These are phyloP conservation scores for Onychostoma macrolepis DNA, from an alignment of 2,113 vertebrate genomes.

Conservation along the genomic window DNA sequence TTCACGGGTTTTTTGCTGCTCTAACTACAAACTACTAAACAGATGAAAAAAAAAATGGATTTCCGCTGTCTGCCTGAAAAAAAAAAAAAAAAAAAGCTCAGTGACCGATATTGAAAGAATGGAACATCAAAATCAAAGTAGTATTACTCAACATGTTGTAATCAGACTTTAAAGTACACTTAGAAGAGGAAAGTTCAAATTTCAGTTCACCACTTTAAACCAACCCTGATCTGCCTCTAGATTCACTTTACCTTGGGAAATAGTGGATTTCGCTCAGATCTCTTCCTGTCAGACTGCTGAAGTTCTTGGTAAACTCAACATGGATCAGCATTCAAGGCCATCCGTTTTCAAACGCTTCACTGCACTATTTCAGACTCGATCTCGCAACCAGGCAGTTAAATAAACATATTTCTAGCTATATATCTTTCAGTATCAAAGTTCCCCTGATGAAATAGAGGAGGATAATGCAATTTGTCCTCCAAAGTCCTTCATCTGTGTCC, in stretches of 20 bases:
- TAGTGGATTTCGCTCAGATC: slow-evolving; percentile 27
- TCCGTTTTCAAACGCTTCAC: neutral
- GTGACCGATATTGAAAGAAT: neutral
- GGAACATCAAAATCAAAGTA: neutral
- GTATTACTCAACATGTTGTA: neutral
- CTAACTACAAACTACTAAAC: neutral
- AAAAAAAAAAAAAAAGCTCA: neutral
- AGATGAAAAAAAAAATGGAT: neutral
- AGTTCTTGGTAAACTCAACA: slow-evolving; percentile 10
- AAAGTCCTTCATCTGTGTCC: neutral
- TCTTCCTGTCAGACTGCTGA: slow-evolving; percentile 42
- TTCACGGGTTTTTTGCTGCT: neutral
- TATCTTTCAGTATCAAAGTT: neutral
- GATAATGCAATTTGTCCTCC: neutral
- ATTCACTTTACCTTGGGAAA: slow-evolving; percentile 18
- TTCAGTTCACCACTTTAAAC: neutral
- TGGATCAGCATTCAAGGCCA: slow-evolving; percentile 21
- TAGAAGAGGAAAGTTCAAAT: neutral
- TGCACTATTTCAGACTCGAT: slow-evolving; percentile 24
- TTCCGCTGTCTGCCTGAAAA: neutral
- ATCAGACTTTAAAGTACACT: neutral
- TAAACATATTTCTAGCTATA: slow-evolving; percentile 1
- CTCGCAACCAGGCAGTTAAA: slow-evolving; percentile 14
- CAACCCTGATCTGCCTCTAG: neutral
- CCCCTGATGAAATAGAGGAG: neutral